Evolutionary conservation across 1,140 invertebrate genomes (phyloP), one percentile per base, ranked within the genome.

Genomic region (Paraescarpia echinospica): DNA sequence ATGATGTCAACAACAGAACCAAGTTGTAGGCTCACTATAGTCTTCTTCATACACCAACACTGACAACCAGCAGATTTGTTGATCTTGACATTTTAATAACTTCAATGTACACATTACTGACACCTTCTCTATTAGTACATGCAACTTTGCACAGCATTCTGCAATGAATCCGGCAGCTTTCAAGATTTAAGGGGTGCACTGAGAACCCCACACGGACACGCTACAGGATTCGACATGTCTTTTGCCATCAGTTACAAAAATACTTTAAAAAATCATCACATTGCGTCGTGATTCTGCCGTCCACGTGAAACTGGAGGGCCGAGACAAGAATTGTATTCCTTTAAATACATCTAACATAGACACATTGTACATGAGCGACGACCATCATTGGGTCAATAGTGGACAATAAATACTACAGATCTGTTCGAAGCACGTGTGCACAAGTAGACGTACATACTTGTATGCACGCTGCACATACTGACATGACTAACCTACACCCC

Each of bases 11-110:
- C 59, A 77, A 77, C 59, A 27, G 14, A 77, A 77, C 59, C 14
- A 77, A 77, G 59, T 77, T 77, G 22, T 4, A 77, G 2, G 22
- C 12, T 41, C 4, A 41, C 4, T 12, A 77, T 27, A 77, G 59
- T 77, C 59, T 22, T 41, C 59, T 2, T 77, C 59, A 27, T 22
- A 77, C 8, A 8, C 8, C 59, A 77, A 14, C 59, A 77, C 59
- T 77, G 8, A 77, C 8, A 2, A 77, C 14, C 59, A 27, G 27
- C 22, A 77, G 18, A 77, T 22, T 77, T 77, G 59, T 77, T 77
- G 59, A 77, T 77, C 59, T 77, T 77, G 59, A 77, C 59, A 77
- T 77, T 77, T 77, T 77, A 77, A 77, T 77, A 77, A 77, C 59
- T 77, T 77, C 14, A 77, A 77, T 77, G 14, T 77, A 77, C 59